phyloP scores from a whole-genome alignment of 2,888 invertebrate species.

The Melolontha melolontha region DNA sequence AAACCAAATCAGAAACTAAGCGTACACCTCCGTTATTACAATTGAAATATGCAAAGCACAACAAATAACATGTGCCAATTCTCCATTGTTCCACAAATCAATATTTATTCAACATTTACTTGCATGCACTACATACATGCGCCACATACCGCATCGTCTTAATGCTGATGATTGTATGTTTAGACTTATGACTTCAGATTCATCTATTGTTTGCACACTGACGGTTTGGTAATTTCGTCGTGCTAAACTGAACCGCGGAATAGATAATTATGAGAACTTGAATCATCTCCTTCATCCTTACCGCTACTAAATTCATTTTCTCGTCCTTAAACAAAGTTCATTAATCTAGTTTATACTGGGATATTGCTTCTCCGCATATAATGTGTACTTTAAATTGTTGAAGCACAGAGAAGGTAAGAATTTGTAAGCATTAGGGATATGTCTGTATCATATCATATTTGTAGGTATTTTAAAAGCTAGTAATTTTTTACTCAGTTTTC shows the following conservation, averaged over 20 bases:
- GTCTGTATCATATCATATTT: too few species aligned
- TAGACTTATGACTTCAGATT: slow-evolving; percentile 27
- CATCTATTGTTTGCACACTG: slow-evolving; percentile 23
- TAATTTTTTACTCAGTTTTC: too few species aligned
- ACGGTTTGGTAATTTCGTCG: slow-evolving; percentile 19
- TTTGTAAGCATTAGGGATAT: too few species aligned
- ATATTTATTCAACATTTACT: too few species aligned
- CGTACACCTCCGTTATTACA: too few species aligned
- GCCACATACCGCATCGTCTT: slow-evolving; percentile 2
- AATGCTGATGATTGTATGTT: slow-evolving; percentile 22
- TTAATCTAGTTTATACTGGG: slow-evolving; percentile 19
- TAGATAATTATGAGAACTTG: slow-evolving; percentile 27
- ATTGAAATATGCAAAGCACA: too few species aligned
- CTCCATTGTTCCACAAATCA: too few species aligned
- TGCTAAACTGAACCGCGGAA: slow-evolving; percentile 11
- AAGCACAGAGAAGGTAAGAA: too few species aligned
- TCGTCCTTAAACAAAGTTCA: slow-evolving; percentile 4
- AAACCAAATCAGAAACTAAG: too few species aligned
- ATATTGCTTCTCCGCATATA: slow-evolving; percentile 16
- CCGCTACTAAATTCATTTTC: slow-evolving; percentile 4
- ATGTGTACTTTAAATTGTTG: slow-evolving; percentile 13
- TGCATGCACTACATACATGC: background rate
- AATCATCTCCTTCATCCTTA: background rate
- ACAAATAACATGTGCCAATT: too few species aligned
- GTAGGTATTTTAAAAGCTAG: too few species aligned